Evolutionary conservation across 1,140 invertebrate genomes (phyloP), one percentile per base, ranked within the genome.

Genomic region (Maconellicoccus hirsutus): DNA sequence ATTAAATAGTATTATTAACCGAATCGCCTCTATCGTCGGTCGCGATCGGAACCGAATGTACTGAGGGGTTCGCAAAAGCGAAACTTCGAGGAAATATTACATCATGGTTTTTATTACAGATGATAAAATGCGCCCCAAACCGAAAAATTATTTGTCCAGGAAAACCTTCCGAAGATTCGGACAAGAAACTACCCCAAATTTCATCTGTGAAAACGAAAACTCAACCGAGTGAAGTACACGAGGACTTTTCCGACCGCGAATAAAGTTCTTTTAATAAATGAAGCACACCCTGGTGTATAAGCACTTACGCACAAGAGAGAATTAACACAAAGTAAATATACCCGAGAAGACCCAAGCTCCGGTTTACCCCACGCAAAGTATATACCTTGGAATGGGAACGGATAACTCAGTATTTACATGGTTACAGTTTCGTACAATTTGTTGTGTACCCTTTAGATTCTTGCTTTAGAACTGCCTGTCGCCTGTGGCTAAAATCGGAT

Each of bases 401-500:
- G 25, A 66, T 66, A 66, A 66, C 61, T 26, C 61, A 66, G 61
- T 66, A 66, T 66, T 66, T 66, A 66, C 61, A 66, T 66, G 61
- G 61, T 66, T 66, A 66, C 61, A 66, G 61, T 66, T 25, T 66
- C 61, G 61, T 66, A 66, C 22, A 66, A 66, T 66, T 66, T 66
- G 61, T 66, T 66, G 61, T 66, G 61, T 66, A 66, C 61, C 61
- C 61, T 66, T 66, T 66, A 26, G 61, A 66, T 66, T 66, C 61
- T 66, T 66, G 61, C 22, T 26, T 66, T 23, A 66, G 25, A 66
- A 66, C 61, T 23, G 61, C 61, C 61, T 66, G 61, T 66, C 61
- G 61, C 61, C 61, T 16, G 61, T 26, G 61, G 61, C 61, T 25
- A 66, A 66, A 66, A 66, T 66, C 61, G 61, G 61, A 66, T 66